Evolutionary conservation across 2,113 vertebrate genomes (phyloP), one percentile per base, ranked within the genome.

Genomic region (sheep (Ovis aries)): DNA sequence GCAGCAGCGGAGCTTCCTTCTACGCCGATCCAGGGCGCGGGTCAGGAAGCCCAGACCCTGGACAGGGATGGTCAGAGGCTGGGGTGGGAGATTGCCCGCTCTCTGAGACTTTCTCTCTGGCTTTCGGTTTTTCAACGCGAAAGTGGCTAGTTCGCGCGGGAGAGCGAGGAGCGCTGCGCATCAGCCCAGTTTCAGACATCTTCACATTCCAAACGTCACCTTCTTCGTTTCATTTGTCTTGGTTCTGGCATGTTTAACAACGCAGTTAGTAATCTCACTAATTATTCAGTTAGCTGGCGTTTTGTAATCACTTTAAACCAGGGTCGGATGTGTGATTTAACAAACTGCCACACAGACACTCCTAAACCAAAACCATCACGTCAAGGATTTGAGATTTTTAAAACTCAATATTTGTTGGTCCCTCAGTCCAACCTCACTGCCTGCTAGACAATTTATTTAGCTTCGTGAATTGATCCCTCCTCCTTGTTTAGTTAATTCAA

Each of bases 401-500:
- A 29, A 97, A 95, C 97, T 83, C 59, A 62, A 87, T 98, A 95
- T 98, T 98, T 98, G 98, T 95, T 97, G 92, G 98, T 94, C 83
- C 95, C 92, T 97, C 95, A 0, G 0, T 98, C 97, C 98, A 98
- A 97, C 88, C 98, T 97, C 96, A 74, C 97, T 90, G 93, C 94
- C 97, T 97, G 97, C 97, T 96, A 97, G 98, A 98, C 98, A 98
- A 98, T 99, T 98, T 98, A 97, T 98, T 98, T 96, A 97, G 98
- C 98, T 99, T 98, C 97, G 95, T 98, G 90, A 97, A 98, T 98
- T 98, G 98, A 98, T 99, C 98, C 98, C 97, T 98, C 96, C 98
- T 99, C 98, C 99, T 98, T 98, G 99, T 99, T 99, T 99, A 99
- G 99, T 99, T 99, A 98, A 99, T 99, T 99, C 98, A 99, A 98